Base-by-base conservation (phyloP, 2,113 vertebrate species). In the Megaceryle torquata region DNA sequence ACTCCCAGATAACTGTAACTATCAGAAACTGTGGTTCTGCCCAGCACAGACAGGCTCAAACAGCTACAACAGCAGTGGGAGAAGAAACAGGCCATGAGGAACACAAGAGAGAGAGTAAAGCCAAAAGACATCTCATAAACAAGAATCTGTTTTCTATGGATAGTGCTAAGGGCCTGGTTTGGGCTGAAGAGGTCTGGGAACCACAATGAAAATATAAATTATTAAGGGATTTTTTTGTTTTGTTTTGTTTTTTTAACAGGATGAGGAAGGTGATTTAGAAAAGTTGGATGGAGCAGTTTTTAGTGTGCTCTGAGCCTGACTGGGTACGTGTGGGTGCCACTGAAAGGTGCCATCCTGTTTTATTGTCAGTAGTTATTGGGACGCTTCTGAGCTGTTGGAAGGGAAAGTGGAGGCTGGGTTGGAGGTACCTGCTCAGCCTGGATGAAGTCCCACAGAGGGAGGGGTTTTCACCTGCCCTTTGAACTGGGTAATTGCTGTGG, bases 291-390 rank as follows among this genome's bases (percentile, higher is more conserved):
- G 59, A 48, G 17, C 12, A 4, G 25, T 6, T 87, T 37, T 59
- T 15, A 1, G 21, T 14, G 74, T n/a, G 24, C 3, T 82, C 44
- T 39, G 50, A 20, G 65, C 9, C 13, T 35, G 33, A 11, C 13
- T 0, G 0, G 28, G 8, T 33, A 18, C 15, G 14, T 11, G 5
- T 46, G 39, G 37, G 41, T 41, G 57, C 31, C 10, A 4, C 28
- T n/a, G 46, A n/a, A 43, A 41, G 25, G 18, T 29, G 12, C 44
- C 0, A 0, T 19, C 60, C 46, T 4, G 1, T 80, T 54, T 41
- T 13, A 4, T 3, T 29, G 71, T 57, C 64, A 28, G 28, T 15
- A 11, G 12, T 5, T 2, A 3, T 6, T 33, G 33, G 16, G 14
- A 39, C 9, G 1, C 11, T 12, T 20, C 18, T 21, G 31, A 37